phyloP scores from a whole-genome alignment of 2,888 invertebrate genomes.

The Synergus gifuensis region DNA sequence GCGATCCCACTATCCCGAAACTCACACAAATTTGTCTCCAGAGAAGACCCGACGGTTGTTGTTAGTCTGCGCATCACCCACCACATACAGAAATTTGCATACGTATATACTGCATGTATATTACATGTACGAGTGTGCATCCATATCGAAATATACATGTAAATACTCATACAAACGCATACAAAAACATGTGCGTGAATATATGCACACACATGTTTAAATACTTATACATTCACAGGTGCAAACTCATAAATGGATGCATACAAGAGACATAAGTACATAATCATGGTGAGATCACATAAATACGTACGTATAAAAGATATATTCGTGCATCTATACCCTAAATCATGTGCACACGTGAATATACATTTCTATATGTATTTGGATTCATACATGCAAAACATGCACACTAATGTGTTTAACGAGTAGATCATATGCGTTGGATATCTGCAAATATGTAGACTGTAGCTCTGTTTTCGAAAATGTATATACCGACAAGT shows the following conservation, averaged over 20 bases:
- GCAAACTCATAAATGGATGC: too few species aligned
- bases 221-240: too few species aligned
- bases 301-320: background rate
- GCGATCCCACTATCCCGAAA: constrained; percentile 27
- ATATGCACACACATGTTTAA: too few species aligned
- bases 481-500: background rate
- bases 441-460: constrained; percentile 4
- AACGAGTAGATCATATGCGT: constrained; percentile 44
- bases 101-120: background rate
- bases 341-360: background rate
- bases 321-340: background rate
- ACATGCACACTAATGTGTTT: constrained; percentile 45
- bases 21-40: constrained; percentile 49
- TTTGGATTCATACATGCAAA: constrained; percentile 13
- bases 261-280: background rate
- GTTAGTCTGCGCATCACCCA: constrained; percentile 19
- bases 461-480: background rate
- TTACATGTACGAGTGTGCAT: too few species aligned
- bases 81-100: constrained; percentile 7
- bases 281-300: background rate
- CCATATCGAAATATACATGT: too few species aligned
- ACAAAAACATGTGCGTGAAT: too few species aligned
- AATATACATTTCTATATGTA: background rate
- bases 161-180: too few species aligned
- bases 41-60: background rate